These are phyloP conservation scores for Fragum sueziense DNA, from an alignment of 2,888 invertebrate species.

Conservation along the genomic window DNA sequence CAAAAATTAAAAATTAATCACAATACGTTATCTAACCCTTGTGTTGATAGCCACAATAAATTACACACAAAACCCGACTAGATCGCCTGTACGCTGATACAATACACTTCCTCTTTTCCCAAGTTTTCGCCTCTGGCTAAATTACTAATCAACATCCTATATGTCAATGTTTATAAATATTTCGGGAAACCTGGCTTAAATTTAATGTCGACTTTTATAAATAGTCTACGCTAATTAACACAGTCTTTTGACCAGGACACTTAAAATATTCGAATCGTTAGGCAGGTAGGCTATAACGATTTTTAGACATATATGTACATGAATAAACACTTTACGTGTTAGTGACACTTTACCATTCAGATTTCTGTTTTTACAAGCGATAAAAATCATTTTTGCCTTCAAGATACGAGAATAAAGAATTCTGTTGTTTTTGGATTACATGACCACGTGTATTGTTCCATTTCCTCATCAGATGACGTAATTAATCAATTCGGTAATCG, in stretches of 20 bases:
- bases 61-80: not conserved
- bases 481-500: not conserved
- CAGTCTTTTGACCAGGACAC: slow-evolving; percentile 29
- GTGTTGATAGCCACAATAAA: not conserved
- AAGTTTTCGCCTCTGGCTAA: not conserved
- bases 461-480: not conserved
- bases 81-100: not conserved
- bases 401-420: too few relatives aligned
- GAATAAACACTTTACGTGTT: not conserved
- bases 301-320: slow-evolving; percentile 14
- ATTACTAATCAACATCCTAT: not conserved
- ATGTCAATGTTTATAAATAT: not conserved
- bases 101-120: slow-evolving; percentile 21
- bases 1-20: not conserved
- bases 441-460: too few relatives aligned
- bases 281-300: slow-evolving; percentile 23
- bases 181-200: not conserved
- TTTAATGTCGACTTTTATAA: not conserved
- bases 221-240: not conserved
- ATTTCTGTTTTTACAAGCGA: too few relatives aligned
- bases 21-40: not conserved
- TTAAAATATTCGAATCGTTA: slow-evolving; percentile 43
- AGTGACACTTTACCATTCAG: not conserved
- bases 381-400: too few relatives aligned
- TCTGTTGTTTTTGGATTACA: too few relatives aligned